Percentiles rank a stretch among this genome's conserved stretches.
These are phyloP conservation scores for Drosophila miranda DNA, from an alignment of 1,140 invertebrate genomes.

Conservation along the genomic window DNA sequence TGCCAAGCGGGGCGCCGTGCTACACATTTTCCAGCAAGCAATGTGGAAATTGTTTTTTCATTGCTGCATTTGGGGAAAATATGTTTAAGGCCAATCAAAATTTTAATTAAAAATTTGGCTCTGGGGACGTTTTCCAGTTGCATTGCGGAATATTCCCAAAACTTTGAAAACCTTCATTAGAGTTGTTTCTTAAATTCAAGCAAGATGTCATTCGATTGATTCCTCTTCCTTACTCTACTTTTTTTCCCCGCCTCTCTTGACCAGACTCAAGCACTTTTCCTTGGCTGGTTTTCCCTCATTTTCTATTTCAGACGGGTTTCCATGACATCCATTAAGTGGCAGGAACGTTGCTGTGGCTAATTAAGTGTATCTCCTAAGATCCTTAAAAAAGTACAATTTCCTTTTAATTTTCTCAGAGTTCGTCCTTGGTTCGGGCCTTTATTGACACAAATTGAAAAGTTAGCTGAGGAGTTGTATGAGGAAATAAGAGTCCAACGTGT, in stretches of 20 bases:
- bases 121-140: not conserved
- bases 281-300: too few species aligned
- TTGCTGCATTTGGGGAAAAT: slow-evolving; percentile 43
- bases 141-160: slow-evolving; percentile 23
- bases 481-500: too few species aligned
- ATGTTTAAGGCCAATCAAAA: slow-evolving; percentile 22
- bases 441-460: too few species aligned
- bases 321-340: not conserved
- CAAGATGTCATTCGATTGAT: too few species aligned
- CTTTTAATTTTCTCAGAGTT: not conserved
- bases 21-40: slow-evolving; percentile 28
- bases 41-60: slow-evolving; percentile 50
- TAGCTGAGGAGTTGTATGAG: too few species aligned
- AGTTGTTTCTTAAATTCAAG: slow-evolving; percentile 1
- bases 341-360: slow-evolving; percentile 9
- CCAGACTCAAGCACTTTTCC: not conserved
- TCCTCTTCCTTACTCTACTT: too few species aligned
- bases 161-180: slow-evolving; percentile 1
- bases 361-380: slow-evolving; percentile 4
- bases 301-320: not conserved
- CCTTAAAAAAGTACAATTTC: slow-evolving; percentile 5
- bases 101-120: slow-evolving; percentile 35
- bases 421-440: too few species aligned
- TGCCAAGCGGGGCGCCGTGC: slow-evolving; percentile 9
- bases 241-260: not conserved